Evolutionary conservation across 2,797 vertebrate species (phyloP).

Genomic region (Pterois miles): DNA sequence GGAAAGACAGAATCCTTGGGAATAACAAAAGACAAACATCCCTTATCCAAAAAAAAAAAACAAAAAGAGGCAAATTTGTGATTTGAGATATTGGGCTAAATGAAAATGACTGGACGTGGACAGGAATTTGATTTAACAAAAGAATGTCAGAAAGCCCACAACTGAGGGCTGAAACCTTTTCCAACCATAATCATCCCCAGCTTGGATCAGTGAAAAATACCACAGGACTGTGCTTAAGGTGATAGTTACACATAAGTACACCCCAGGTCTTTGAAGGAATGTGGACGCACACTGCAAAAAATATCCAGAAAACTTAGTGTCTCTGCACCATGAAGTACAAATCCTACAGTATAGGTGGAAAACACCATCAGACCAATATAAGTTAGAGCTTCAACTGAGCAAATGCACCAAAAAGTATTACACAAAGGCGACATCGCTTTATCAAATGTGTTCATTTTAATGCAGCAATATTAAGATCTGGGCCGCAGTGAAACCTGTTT

Average conservation of each 20-base stretch:
- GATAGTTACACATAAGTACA: not conserved
- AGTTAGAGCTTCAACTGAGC: not conserved
- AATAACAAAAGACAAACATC: not conserved
- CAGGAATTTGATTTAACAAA: not conserved
- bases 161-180: not conserved
- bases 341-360: not conserved
- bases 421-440: not conserved
- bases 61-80: too few species aligned
- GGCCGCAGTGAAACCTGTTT: fast-evolving
- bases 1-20: not conserved
- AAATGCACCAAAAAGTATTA: not conserved
- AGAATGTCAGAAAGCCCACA: constrained; percentile 1
- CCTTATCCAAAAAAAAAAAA: too few species aligned
- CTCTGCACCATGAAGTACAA: not conserved
- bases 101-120: not conserved
- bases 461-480: not conserved
- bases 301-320: not conserved
- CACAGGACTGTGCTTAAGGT: constrained; percentile 6
- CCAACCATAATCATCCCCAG: constrained; percentile 34
- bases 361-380: too few species aligned
- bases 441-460: not conserved
- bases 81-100: too few species aligned
- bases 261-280: not conserved
- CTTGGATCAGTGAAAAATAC: constrained; percentile 16
- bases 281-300: not conserved